Conservation (phyloP, 2,888 invertebrate species). For the Automeris io region DNA sequence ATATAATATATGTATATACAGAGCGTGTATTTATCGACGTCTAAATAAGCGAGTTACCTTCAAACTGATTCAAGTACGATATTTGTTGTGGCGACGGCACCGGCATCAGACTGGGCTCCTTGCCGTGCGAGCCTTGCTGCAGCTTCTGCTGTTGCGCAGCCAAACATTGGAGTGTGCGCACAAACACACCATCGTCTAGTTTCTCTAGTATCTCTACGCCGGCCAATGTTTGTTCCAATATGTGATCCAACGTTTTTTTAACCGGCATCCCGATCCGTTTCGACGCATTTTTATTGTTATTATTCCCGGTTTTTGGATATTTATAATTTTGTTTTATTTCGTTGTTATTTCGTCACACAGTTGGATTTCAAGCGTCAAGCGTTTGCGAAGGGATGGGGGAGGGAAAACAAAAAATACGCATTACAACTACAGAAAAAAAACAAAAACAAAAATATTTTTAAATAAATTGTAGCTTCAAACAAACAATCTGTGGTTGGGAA, state of each 20-base stretch:
- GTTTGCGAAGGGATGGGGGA: slow-evolving; percentile 61
- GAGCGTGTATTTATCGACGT: slow-evolving; percentile 31
- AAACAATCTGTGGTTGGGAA: slow-evolving; percentile 66
- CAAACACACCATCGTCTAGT: slow-evolving; percentile 73
- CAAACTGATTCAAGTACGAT: slow-evolving; percentile 95
- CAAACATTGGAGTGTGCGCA: slow-evolving; percentile 74
- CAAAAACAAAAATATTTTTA: slow-evolving; percentile 28
- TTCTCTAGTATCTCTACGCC: slow-evolving; percentile 69
- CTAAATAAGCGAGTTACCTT: slow-evolving; percentile 76
- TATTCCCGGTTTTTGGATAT: slow-evolving; percentile 22
- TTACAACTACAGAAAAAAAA: slow-evolving; percentile 75
- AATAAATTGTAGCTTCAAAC: slow-evolving; percentile 21
- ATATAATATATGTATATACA: not conserved
- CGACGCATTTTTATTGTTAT: not conserved
- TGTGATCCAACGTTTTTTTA: slow-evolving; percentile 29
- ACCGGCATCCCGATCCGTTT: slow-evolving; percentile 9
- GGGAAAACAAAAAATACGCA: slow-evolving; percentile 75
- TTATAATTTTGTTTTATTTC: slow-evolving; percentile 29
- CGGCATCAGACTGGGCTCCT: slow-evolving; percentile 95
- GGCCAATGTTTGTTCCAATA: slow-evolving; percentile 46
- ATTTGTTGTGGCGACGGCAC: slow-evolving; percentile 98
- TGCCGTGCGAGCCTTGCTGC: slow-evolving; percentile 68
- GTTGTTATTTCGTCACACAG: slow-evolving; percentile 64
- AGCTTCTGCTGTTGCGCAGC: slow-evolving; percentile 72
- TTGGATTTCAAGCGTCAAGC: slow-evolving; percentile 75